Evolutionary conservation across 2,113 vertebrate species (phyloP), one percentile per base, ranked within the genome.

Genomic region (Scatophagus argus): DNA sequence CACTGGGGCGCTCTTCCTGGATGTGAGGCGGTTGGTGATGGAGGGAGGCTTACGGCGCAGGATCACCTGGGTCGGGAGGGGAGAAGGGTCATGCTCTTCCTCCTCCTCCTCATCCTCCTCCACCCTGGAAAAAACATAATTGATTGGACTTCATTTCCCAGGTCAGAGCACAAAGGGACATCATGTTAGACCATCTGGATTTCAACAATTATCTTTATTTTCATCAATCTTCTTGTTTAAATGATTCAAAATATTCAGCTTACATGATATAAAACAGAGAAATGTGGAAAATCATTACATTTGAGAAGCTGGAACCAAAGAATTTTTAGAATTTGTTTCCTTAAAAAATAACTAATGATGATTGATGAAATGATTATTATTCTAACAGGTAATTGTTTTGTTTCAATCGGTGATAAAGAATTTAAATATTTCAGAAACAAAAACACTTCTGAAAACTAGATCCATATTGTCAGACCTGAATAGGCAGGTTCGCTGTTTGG

Each of bases 31-130:
- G 85, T 97, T 99, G 88, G 97, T 99, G 90, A 99, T 96, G 0
- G 97, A 98, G 0, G 96, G 96, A 1, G 98, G 96, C 87, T 99
- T 99, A 19, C 97, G 96, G 1, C 97, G 96, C 83, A 99, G 77
- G 34, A 99, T 94, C 54, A 99, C 97, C 83, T 98, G 97, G 2
- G 95, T 93, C 0, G 95, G 95, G 21, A 98, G 95, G 5, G 96
- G 95, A 64, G 95, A 60, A 0, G 94, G 95, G 43, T 96, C 96
- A 80, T 95, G 96, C 64, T 99, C 98, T 80, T 99, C 98, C 1
- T 99, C 98, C 61, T 99, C 98, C 87, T 99, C 98, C 17, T 99
- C 98, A 7, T 99, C 97, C 74, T 99, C 98, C 52, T 96, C 97
- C 51, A 99, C 96, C 41, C 97, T 95, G 64, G 59, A 1, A 52